Conservation (phyloP, 2,888 invertebrate genomes). For the Aphelenchoides bicaudatus region DNA sequence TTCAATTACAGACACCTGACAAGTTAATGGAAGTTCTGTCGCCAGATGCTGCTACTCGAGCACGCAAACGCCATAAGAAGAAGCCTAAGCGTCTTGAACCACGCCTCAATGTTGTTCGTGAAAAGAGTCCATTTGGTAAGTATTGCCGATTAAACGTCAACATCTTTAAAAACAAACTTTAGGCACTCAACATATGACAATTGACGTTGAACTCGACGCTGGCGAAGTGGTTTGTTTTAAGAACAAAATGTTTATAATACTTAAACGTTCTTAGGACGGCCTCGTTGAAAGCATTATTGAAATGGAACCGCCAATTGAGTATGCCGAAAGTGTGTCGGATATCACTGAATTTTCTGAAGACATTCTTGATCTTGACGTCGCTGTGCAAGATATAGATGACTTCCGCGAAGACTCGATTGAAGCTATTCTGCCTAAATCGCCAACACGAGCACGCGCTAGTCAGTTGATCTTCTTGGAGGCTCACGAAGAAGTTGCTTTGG, state of each 20-base stretch:
- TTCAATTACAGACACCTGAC: conserved; percentile 2
- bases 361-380: conserved; percentile 39
- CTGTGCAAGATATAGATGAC: conserved; percentile 22
- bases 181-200: conserved; percentile 32
- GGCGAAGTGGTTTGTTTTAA: no score
- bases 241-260: no score
- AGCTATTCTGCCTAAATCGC: conserved; percentile 36
- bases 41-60: no score
- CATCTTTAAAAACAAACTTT: background rate
- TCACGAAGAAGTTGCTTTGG: conserved; percentile 11
- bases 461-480: conserved; percentile 1
- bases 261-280: no score
- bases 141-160: background rate
- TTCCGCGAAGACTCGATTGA: conserved; percentile 36
- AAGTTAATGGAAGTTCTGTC: background rate
- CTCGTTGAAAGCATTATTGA: conserved; percentile 38
- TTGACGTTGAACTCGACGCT: conserved; percentile 38
- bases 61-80: background rate
- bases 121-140: conserved; percentile 20
- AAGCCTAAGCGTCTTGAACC: conserved; percentile 7
- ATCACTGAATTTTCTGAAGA: conserved; percentile 33
- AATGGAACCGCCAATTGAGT: conserved; percentile 36
- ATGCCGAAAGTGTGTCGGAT: conserved; percentile 38
- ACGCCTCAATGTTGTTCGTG: conserved; percentile 11
- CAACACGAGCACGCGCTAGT: conserved; percentile 17